These are phyloP conservation scores for Catocala fraxini DNA, from an alignment of 2,888 invertebrate species.

Conservation along the genomic window DNA sequence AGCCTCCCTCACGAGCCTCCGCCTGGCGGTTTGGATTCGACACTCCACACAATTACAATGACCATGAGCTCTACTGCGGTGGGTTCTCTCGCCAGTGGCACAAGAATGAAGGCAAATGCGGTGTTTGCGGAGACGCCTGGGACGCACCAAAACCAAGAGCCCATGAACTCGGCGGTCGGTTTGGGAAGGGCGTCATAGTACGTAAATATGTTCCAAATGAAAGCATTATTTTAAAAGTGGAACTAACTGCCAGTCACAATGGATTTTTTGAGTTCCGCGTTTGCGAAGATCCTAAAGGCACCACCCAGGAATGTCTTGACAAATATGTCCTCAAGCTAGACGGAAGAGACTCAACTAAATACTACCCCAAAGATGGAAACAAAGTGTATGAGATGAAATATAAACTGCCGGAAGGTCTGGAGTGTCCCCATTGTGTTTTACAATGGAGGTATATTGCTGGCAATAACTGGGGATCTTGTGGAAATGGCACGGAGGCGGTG, in stretches of 20 bases:
- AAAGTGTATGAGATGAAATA: constrained; percentile 93
- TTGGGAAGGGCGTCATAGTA: constrained; percentile 94
- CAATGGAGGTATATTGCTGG: constrained; percentile 97
- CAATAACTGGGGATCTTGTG: constrained; percentile 94
- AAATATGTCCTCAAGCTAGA: constrained; percentile 89
- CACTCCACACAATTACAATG: constrained; percentile 96
- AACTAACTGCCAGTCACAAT: constrained; percentile 95
- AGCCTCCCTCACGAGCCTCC: constrained; percentile 95
- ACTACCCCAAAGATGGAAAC: constrained; percentile 93
- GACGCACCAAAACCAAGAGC: constrained; percentile 90
- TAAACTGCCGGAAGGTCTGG: constrained; percentile 88
- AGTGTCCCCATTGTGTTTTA: constrained; percentile 94
- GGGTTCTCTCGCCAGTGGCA: constrained; percentile 95
- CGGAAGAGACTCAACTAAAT: constrained; percentile 86
- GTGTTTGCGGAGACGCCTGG: constrained; percentile 95
- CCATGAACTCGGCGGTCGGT: constrained; percentile 94
- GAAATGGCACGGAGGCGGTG: constrained; percentile 91
- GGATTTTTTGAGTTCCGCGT: constrained; percentile 95
- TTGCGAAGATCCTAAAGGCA: constrained; percentile 91
- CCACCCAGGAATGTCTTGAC: constrained; percentile 93
- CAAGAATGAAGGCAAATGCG: constrained; percentile 94
- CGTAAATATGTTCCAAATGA: constrained; percentile 91
- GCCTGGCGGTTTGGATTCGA: constrained; percentile 97
- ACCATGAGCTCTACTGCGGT: constrained; percentile 95
- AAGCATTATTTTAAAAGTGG: constrained; percentile 91